Conservation (phyloP, 2,888 invertebrate genomes). For the Idaea biselata region DNA sequence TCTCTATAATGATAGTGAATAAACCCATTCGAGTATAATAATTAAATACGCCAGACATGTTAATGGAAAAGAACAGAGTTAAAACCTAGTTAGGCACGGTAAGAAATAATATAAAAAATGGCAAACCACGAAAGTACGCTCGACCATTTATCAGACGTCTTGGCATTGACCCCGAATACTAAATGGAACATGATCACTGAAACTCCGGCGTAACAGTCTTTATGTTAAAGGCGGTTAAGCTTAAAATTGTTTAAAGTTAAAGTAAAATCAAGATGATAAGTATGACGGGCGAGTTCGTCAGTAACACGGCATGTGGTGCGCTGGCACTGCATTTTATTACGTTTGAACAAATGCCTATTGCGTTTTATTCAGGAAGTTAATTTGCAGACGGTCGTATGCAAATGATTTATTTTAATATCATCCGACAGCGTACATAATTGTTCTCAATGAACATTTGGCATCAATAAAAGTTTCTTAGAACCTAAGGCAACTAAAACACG, state of each 20-base stretch:
- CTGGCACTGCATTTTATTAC: conserved; percentile 23
- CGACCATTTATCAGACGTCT: conserved; percentile 36
- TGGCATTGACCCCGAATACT: conserved; percentile 47
- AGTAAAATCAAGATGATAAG: conserved; percentile 30
- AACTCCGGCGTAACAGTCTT: conserved; percentile 22
- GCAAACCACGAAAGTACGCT: conserved; percentile 10
- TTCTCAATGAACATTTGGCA: too few species aligned
- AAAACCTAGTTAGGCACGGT: not conserved
- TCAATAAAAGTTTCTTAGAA: too few species aligned
- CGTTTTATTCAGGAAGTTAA: conserved; percentile 10
- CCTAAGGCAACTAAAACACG: too few species aligned
- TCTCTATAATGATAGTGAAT: not conserved
- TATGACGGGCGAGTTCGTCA: conserved; percentile 39
- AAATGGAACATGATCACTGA: conserved; percentile 37
- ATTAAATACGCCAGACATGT: not conserved
- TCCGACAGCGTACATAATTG: not conserved
- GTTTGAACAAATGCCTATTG: conserved; percentile 9
- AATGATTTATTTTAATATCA: not conserved
- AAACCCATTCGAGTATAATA: not conserved
- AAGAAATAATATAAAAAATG: not conserved
- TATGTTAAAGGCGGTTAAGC: conserved; percentile 24
- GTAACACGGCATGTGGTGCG: conserved; percentile 47
- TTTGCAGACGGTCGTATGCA: conserved; percentile 3
- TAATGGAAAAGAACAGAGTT: not conserved
- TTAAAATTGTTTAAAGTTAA: conserved; percentile 20